phyloP scores from a whole-genome alignment of 2,888 invertebrate species.

The Leptogaster cylindrica region DNA sequence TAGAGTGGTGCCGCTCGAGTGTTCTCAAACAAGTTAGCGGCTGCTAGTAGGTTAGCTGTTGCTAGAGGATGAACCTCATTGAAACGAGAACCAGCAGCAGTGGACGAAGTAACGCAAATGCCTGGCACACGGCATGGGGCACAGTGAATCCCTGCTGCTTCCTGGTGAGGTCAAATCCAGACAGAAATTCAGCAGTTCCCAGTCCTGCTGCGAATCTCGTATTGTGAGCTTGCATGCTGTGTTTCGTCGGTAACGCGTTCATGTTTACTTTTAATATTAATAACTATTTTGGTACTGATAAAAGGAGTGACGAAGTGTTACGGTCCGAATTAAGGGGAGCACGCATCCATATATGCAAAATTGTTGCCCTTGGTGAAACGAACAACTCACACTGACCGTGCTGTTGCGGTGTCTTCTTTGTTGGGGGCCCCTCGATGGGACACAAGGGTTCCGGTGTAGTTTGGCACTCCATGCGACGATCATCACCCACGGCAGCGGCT shows the following conservation, averaged over 20 bases:
- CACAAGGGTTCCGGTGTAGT: too few species aligned
- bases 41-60: not conserved
- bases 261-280: conserved; percentile 4
- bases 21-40: conserved; percentile 33
- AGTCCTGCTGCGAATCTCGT: conserved; percentile 63
- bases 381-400: too few species aligned
- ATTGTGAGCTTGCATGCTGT: conserved; percentile 57
- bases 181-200: conserved; percentile 59
- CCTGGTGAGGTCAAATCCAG: conserved; percentile 51
- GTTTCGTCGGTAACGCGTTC: conserved; percentile 44
- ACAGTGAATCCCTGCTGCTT: conserved; percentile 47
- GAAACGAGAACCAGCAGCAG: conserved; percentile 7
- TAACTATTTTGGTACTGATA: conserved; percentile 15
- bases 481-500: too few species aligned
- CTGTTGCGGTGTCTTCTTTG: too few species aligned
- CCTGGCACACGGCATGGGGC: conserved; percentile 46
- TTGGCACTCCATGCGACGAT: too few species aligned
- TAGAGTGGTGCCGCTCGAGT: conserved; percentile 13
- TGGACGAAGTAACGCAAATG: conserved; percentile 41
- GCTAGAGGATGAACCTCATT: conserved; percentile 4
- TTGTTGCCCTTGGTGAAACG: too few species aligned
- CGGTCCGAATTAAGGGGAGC: too few species aligned
- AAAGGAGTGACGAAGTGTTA: too few species aligned
- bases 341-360: too few species aligned
- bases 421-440: too few species aligned